These are phyloP conservation scores for Acropora yongei DNA, from an alignment of 64 coral and sea anemone genomes.

Conservation along the genomic window DNA sequence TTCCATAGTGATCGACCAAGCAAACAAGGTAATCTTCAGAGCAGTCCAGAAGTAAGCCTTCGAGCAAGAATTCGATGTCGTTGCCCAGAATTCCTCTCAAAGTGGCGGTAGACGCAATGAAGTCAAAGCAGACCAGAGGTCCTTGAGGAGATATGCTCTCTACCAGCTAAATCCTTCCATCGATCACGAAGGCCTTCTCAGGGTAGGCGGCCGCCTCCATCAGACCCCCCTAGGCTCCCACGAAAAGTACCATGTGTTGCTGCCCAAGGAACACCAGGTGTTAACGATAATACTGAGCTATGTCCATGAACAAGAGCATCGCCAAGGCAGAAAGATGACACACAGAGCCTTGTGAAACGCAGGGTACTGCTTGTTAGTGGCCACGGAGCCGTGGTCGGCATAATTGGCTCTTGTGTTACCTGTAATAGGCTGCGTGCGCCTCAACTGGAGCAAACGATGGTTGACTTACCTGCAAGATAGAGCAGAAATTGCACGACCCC, in stretches of 20 bases:
- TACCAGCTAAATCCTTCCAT: too few relatives aligned
- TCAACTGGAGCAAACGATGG: neutral
- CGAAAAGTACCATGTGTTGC: too few relatives aligned
- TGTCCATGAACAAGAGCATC: neutral
- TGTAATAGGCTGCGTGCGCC: constrained; percentile 2
- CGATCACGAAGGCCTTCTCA: too few relatives aligned
- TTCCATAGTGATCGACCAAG: neutral
- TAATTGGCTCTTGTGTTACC: neutral
- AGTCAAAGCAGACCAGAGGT: too few relatives aligned
- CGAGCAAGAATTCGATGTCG: too few relatives aligned
- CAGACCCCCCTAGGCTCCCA: too few relatives aligned
- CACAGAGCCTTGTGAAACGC: neutral
- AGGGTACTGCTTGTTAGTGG: constrained; percentile 4
- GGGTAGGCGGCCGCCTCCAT: too few relatives aligned
- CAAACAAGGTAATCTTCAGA: neutral
- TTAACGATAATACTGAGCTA: too few relatives aligned
- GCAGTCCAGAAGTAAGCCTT: neutral
- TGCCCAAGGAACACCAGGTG: too few relatives aligned
- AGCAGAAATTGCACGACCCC: neutral
- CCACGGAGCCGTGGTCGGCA: neutral
- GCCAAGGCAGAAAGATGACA: constrained; percentile 8
- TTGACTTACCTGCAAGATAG: constrained; percentile 4
- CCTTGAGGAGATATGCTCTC: too few relatives aligned
- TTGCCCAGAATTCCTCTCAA: too few relatives aligned
- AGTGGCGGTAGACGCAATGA: too few relatives aligned